Evolutionary conservation across 2,113 vertebrate species (phyloP).

Genomic region (Ranitomeya imitator): DNA sequence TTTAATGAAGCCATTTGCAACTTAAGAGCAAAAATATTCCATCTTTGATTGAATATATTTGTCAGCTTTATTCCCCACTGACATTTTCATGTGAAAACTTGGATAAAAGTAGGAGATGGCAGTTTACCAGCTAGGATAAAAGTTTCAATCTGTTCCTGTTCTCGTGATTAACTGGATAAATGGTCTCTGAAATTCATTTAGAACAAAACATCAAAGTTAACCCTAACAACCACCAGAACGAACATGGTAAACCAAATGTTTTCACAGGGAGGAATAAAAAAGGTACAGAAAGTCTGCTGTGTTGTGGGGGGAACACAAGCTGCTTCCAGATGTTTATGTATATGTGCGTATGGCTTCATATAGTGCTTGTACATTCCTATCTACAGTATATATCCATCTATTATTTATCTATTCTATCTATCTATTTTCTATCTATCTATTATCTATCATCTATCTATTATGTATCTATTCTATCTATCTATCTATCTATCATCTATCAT

Average conservation of each 20-base stretch:
- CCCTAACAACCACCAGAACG: slow-evolving; percentile 66
- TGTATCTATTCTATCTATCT: too few species aligned
- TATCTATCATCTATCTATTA: too few species aligned
- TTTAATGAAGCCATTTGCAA: slow-evolving; percentile 99
- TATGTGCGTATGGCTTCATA: neutral
- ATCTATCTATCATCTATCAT: too few species aligned
- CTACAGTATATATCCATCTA: too few species aligned
- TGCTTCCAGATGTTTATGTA: slow-evolving; percentile 8
- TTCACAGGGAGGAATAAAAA: slow-evolving; percentile 26
- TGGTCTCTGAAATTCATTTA: slow-evolving; percentile 72
- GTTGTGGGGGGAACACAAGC: slow-evolving; percentile 56
- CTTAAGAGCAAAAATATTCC: slow-evolving; percentile 85
- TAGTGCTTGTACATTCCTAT: neutral
- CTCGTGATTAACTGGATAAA: slow-evolving; percentile 75
- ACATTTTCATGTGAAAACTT: slow-evolving; percentile 89
- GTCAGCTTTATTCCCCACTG: slow-evolving; percentile 92
- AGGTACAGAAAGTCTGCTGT: slow-evolving; percentile 40
- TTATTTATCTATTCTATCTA: too few species aligned
- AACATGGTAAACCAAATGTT: slow-evolving; percentile 61
- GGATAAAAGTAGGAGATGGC: slow-evolving; percentile 80
- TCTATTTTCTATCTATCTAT: too few species aligned
- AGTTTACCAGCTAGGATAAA: slow-evolving; percentile 77
- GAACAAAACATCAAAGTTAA: slow-evolving; percentile 71
- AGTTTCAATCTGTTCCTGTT: slow-evolving; percentile 73
- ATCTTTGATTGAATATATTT: slow-evolving; percentile 91